Conservation (phyloP, 2,888 invertebrate species). For the Callyntrura guangdongensis region DNA sequence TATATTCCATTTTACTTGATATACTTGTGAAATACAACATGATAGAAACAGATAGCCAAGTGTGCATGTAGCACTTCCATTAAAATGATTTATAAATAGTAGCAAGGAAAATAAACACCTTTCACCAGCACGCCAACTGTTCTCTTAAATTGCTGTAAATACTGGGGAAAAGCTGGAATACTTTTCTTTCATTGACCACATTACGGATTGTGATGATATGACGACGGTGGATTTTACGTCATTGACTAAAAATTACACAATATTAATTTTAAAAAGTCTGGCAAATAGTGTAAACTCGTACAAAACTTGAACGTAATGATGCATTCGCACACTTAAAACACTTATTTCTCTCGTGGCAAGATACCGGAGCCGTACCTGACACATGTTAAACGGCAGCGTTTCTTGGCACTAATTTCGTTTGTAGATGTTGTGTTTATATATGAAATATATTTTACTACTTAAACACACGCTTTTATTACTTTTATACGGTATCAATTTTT, state of each 20-base stretch:
- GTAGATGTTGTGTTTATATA: neutral
- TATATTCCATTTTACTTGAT: neutral
- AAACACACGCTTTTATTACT: neutral
- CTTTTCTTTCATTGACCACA: conserved; percentile 62
- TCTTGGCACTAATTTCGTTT: neutral
- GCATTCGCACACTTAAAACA: no score
- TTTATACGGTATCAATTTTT: neutral
- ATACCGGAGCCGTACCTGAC: neutral
- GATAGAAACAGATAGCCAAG: conserved; percentile 2
- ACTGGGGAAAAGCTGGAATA: conserved; percentile 4
- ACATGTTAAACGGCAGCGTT: neutral
- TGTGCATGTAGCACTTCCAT: conserved; percentile 61
- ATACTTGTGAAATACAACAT: neutral
- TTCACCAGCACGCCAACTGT: conserved; percentile 57
- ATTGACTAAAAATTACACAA: conserved; percentile 2
- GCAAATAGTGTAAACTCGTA: neutral
- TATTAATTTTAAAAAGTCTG: neutral
- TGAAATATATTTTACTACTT: neutral
- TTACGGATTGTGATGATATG: conserved; percentile 26
- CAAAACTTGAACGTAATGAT: neutral
- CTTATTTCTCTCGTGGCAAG: neutral
- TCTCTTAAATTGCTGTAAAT: neutral
- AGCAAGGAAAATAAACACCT: conserved; percentile 42
- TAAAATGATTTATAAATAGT: conserved; percentile 66
- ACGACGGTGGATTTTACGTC: conserved; percentile 8